These are phyloP conservation scores for Polylopha cassiicola DNA, from an alignment of 2,888 invertebrate genomes.

Conservation along the genomic window DNA sequence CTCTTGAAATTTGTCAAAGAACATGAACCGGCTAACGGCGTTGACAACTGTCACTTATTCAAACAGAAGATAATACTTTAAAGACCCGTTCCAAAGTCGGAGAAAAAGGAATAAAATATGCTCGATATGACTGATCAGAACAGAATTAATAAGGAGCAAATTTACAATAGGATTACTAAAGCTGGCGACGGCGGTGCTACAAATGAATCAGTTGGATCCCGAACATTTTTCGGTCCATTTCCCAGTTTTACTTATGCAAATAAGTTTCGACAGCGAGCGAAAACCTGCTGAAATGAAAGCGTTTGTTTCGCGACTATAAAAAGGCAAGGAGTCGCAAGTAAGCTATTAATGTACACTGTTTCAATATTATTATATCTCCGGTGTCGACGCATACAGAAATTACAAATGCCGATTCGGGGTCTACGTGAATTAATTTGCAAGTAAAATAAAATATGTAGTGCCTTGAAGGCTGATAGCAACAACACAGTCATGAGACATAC, in stretches of 20 bases:
- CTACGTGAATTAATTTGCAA: too few relatives aligned
- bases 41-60: conserved; percentile 1
- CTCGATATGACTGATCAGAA: conserved; percentile 23
- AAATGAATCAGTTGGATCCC: conserved; percentile 33
- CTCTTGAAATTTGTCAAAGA: too few relatives aligned
- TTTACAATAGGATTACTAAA: conserved; percentile 31
- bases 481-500: too few relatives aligned
- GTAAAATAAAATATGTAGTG: too few relatives aligned
- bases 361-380: too few relatives aligned
- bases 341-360: too few relatives aligned
- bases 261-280: conserved; percentile 62
- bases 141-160: conserved; percentile 29
- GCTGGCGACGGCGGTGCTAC: conserved; percentile 24
- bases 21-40: too few relatives aligned
- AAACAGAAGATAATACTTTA: conserved; percentile 2
- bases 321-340: conserved; percentile 29
- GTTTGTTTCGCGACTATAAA: conserved; percentile 46
- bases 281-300: conserved; percentile 58
- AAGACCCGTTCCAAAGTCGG: conserved; percentile 11
- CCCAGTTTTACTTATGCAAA: conserved; percentile 68
- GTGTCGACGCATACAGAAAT: too few relatives aligned
- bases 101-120: conserved; percentile 11
- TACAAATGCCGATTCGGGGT: too few relatives aligned
- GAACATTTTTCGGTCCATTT: conserved; percentile 62
- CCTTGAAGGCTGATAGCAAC: too few relatives aligned